Evolutionary conservation across 2,888 invertebrate genomes (phyloP), one percentile per base, ranked within the genome.

Genomic region (Trisateles emortualis): DNA sequence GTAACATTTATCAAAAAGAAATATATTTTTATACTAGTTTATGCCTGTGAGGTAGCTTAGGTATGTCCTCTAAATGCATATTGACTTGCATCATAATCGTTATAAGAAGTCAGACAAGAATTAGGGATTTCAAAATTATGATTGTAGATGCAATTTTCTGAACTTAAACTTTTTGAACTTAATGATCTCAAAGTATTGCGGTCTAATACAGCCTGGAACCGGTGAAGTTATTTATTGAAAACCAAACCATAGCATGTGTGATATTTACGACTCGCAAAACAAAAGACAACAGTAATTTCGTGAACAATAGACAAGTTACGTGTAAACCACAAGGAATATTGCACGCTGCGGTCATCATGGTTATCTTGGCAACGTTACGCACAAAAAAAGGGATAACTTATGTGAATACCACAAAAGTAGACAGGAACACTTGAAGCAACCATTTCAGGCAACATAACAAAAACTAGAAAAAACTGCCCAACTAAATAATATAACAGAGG

Each of bases 271-370:
- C 44, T 58, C 19, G 5, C 65, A 79, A 74, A 68, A 64, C 64
- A 66, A 72, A 63, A 52, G 58, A 68, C 73, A 69, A 59, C 54
- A 59, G 52, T 57, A 57, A 64, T 63, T 67, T 59, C 50, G 63
- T 60, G 74, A 80, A 83, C 81, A 81, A 83, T 79, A 74, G 75
- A 57, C 53, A 52, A 52, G 43, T 45, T 45, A 16, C 57, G 59
- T 59, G 52, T 52, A 55, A 81, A 83, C 84, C 84, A 65, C 84
- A 82, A 64, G 64, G 72, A 75, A 68, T 76, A 79, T 79, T 78
- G 72, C 70, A 72, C 67, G 60, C 68, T 81, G 81, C 65, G 83
- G 81, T 79, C 55, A 60, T 44, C 61, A 51, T 49, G 59, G 68
- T 54, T 61, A 66, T 64, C 52, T 59, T 50, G 54, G 32, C 32